Evolutionary conservation across 2,113 vertebrate genomes (phyloP).

Genomic region (Chaenogobius annularis): DNA sequence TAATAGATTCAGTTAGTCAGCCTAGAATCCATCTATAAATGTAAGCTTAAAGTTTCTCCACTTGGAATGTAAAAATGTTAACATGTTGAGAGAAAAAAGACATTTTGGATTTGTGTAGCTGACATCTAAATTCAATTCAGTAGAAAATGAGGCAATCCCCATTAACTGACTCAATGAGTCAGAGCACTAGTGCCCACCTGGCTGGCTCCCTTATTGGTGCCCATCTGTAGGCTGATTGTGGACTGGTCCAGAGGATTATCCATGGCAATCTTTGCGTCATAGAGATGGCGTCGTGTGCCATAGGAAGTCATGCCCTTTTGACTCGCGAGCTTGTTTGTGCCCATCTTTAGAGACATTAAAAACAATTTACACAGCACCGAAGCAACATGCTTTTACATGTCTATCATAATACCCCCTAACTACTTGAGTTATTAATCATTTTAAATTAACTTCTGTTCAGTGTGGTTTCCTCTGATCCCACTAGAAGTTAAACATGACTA

Average conservation of each 20-base stretch:
- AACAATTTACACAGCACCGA: neutral
- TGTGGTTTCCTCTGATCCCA: neutral
- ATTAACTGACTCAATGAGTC: neutral
- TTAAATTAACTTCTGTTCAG: neutral
- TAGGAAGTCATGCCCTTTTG: slow-evolving; percentile 97
- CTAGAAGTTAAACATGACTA: neutral
- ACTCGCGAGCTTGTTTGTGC: slow-evolving; percentile 94
- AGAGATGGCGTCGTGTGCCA: slow-evolving; percentile 89
- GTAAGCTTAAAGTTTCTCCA: too few relatives aligned
- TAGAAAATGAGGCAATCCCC: too few relatives aligned
- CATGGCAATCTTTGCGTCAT: slow-evolving; percentile 86
- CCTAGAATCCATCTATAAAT: too few relatives aligned
- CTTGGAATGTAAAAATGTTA: too few relatives aligned
- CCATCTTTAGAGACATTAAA: slow-evolving; percentile 80
- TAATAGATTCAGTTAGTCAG: too few relatives aligned
- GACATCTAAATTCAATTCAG: neutral
- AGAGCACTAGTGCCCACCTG: slow-evolving; percentile 73
- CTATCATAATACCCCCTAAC: neutral
- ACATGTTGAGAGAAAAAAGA: too few relatives aligned
- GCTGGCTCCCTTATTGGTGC: slow-evolving; percentile 93
- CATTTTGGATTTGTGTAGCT: neutral
- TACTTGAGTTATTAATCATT: neutral
- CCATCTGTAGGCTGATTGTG: slow-evolving; percentile 95
- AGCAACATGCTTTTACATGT: neutral
- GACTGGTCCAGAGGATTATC: slow-evolving; percentile 89